Evolutionary conservation across 1,140 invertebrate genomes (phyloP), one percentile per base, ranked within the genome.

Genomic region (Brevipalpus yothersi): DNA sequence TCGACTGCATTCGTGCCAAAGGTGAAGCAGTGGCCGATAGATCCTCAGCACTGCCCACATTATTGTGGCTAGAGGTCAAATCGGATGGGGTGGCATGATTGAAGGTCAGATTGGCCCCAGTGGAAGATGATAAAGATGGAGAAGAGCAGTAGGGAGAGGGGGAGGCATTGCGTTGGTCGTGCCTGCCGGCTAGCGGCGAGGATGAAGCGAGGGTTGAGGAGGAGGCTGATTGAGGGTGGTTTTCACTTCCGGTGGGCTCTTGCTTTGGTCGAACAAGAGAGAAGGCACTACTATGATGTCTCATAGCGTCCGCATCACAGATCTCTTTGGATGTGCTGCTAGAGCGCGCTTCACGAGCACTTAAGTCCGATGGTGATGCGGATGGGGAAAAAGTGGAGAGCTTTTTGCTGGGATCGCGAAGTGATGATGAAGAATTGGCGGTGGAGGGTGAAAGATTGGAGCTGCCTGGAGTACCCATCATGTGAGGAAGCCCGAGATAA

Each of bases 1-100:
- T 95, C 59, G 87, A 93, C 56, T 92, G 91, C 89, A 96, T 96
- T 65, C 90, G 75, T 70, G 95, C 91, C 15, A 96, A 74, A 0
- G 92, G 91, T 68, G 87, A 92, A 11, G 65, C 62, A 2, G 65
- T 63, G 21, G 31, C 58, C 4, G 54, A 58, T 53, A 64, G 45
- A 53, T 64, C 59, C 41, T 65, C 60, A 10, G 58, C 58, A 21
- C 47, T 51, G 49, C 47, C 17, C 41, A 41, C 62, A 51, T 17
- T 47, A 17, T 21, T 42, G n/a, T 51, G n/a, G 47, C 21, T 9
- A 15, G 13, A 19, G 17, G 13, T 55, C n/a, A 21, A 55, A 15
- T 19, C 53, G 45, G 45, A 47, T 47, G 13, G 45, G 13, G 13
- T 47, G 23, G 21, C 53, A 55, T 55, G 9, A 10, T 31, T 55